These are phyloP conservation scores for Emydura subglobosa DNA, from an alignment of 2,113 vertebrate species.

Conservation along the genomic window DNA sequence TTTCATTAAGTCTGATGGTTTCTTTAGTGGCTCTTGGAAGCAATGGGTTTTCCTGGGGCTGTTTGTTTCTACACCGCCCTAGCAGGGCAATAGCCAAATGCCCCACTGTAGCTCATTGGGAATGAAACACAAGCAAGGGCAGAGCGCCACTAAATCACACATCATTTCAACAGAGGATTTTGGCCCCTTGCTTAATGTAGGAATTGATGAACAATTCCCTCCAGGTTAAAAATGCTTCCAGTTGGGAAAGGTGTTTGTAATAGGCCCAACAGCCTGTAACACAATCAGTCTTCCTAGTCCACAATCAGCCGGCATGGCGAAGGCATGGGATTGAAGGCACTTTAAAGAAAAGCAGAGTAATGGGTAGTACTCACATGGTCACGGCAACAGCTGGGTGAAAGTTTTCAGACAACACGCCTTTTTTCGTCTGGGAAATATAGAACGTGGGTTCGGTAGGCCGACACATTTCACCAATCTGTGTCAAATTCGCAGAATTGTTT, in stretches of 20 bases:
- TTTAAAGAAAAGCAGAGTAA: background rate
- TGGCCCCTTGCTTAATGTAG: background rate
- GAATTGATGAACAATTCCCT: background rate
- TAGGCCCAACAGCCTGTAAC: background rate
- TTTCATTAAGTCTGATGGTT: background rate
- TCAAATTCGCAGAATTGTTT: too few relatives aligned
- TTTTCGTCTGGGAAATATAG: too few relatives aligned
- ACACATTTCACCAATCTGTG: too few relatives aligned
- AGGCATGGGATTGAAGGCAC: background rate
- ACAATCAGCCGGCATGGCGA: background rate
- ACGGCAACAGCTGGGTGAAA: too few relatives aligned
- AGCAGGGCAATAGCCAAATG: too few relatives aligned
- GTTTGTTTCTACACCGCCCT: background rate
- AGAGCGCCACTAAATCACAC: background rate
- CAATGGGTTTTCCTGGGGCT: background rate
- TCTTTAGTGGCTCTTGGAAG: background rate
- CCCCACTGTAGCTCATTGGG: too few relatives aligned
- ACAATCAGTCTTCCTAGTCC: rapidly evolving
- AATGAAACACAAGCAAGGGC: too few relatives aligned
- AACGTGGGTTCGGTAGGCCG: too few relatives aligned
- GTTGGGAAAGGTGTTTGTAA: background rate
- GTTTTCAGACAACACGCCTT: too few relatives aligned
- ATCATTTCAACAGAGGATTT: background rate
- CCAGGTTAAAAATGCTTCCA: background rate
- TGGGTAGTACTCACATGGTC: background rate